Evolutionary conservation across 92 coral and sea anemone genomes (phyloP).

Genomic region (Siderastrea siderea): DNA sequence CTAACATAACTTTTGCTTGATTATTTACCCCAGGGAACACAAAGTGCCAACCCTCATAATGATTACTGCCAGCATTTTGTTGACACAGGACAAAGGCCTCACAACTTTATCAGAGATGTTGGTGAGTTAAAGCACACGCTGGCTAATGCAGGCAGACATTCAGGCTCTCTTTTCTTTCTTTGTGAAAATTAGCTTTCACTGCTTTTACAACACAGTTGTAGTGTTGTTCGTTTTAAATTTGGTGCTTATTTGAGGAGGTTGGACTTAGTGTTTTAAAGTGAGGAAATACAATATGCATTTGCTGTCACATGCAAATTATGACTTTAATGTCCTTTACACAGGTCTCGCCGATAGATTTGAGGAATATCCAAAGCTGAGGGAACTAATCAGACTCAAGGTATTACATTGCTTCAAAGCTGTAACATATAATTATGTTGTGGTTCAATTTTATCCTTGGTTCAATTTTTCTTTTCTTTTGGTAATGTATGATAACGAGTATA

Average conservation of each 20-base stretch:
- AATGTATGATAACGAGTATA: too few relatives aligned
- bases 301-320: background rate
- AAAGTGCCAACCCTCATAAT: conserved; percentile 99
- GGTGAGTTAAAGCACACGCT: conserved; percentile 62
- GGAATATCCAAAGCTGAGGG: conserved; percentile 97
- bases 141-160: too few relatives aligned
- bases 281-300: too few relatives aligned
- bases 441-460: too few relatives aligned
- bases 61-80: conserved; percentile 99
- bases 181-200: too few relatives aligned
- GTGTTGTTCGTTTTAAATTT: too few relatives aligned
- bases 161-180: too few relatives aligned
- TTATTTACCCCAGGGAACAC: conserved; percentile 83
- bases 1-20: background rate
- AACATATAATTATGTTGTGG: too few relatives aligned
- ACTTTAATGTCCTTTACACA: background rate
- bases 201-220: too few relatives aligned
- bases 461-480: too few relatives aligned
- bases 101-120: conserved; percentile 97
- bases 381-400: conserved; percentile 93
- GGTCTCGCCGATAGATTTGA: conserved; percentile 99
- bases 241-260: too few relatives aligned
- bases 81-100: conserved; percentile 98
- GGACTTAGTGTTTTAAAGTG: too few relatives aligned
- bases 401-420: background rate